Evolutionary conservation across 2,888 invertebrate species (phyloP).

Genomic region (Dolichopus griseipennis): DNA sequence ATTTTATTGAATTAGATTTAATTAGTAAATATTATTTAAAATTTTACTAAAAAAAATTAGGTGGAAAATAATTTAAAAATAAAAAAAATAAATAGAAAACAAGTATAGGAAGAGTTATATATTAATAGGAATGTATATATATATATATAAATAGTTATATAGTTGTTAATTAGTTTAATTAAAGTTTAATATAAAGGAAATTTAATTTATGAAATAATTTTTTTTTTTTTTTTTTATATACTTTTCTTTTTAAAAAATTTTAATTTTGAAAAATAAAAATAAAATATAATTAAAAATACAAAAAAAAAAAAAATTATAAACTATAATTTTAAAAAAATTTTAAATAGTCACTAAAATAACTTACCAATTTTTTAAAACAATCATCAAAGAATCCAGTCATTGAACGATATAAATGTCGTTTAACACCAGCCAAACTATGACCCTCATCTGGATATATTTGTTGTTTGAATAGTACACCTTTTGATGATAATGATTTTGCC

Average conservation of each 20-base stretch:
- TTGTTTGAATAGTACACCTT: slow-evolving; percentile 81
- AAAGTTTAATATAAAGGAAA: too few species aligned
- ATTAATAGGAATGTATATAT: too few species aligned
- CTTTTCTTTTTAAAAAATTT: not conserved
- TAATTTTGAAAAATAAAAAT: not conserved
- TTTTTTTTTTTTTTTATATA: not conserved
- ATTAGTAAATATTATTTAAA: too few species aligned
- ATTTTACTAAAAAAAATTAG: too few species aligned
- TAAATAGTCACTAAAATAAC: slow-evolving; percentile 19
- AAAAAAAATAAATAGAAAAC: too few species aligned
- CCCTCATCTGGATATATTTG: slow-evolving; percentile 94
- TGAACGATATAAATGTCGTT: slow-evolving; percentile 77
- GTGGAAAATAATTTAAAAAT: too few species aligned
- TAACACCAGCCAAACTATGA: slow-evolving; percentile 73
- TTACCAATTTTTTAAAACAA: slow-evolving; percentile 68
- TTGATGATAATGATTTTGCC: slow-evolving; percentile 73
- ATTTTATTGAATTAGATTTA: too few species aligned
- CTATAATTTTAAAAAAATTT: too few species aligned
- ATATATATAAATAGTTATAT: not conserved
- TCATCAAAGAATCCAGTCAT: slow-evolving; percentile 88
- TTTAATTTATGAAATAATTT: too few species aligned
- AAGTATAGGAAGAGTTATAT: not conserved
- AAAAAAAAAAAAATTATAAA: too few species aligned
- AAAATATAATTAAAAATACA: not conserved
- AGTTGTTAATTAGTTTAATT: too few species aligned